Evolutionary conservation across 2,888 invertebrate genomes (phyloP).

Genomic region (Xestia xanthographa): DNA sequence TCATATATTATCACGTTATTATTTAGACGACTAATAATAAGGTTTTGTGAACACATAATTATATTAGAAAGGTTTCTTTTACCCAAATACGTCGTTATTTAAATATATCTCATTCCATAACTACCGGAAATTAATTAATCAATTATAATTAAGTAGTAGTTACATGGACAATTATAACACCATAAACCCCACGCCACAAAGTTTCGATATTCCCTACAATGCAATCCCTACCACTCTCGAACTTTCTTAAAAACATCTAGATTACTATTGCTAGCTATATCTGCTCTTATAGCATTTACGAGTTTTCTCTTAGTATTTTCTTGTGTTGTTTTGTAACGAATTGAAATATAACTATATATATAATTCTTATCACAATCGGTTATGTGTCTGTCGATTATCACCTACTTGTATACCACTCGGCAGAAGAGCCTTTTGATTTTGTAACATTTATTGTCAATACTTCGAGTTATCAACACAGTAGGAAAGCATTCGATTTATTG

Average conservation of each 20-base stretch:
- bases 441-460: constrained; percentile 53
- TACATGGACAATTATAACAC: constrained; percentile 32
- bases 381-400: constrained; percentile 40
- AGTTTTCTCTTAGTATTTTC: constrained; percentile 22
- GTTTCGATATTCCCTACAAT: constrained; percentile 28
- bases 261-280: constrained; percentile 43
- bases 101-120: constrained; percentile 21
- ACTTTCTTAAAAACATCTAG: constrained; percentile 43
- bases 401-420: constrained; percentile 33
- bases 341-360: constrained; percentile 35
- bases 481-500: constrained; percentile 45
- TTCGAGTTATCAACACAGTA: constrained; percentile 19
- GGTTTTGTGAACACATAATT: constrained; percentile 60
- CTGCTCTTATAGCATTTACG: constrained; percentile 17
- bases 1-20: constrained; percentile 26
- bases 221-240: constrained; percentile 29
- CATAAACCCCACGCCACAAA: constrained; percentile 36
- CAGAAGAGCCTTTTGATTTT: constrained; percentile 24
- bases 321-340: constrained; percentile 24
- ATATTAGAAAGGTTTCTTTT: constrained; percentile 45
- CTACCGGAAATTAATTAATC: constrained; percentile 27
- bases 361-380: constrained; percentile 54
- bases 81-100: constrained; percentile 40
- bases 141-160: constrained; percentile 40
- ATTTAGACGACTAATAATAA: constrained; percentile 38